phyloP scores from a whole-genome alignment of 2,888 invertebrate genomes.

The Cryptophagus acutangulus region DNA sequence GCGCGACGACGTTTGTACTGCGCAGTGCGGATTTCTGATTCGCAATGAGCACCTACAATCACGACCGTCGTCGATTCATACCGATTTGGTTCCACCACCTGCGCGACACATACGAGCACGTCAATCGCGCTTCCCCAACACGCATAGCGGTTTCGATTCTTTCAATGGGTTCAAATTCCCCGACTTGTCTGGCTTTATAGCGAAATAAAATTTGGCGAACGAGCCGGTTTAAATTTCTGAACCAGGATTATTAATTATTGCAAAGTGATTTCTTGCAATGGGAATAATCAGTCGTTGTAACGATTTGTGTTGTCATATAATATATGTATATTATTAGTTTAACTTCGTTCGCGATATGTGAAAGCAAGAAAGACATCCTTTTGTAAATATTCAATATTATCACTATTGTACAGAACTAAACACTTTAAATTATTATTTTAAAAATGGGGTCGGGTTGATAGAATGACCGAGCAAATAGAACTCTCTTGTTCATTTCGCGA shows the following conservation, averaged over 20 bases:
- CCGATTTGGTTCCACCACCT: conserved; percentile 43
- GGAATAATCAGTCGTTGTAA: too few relatives aligned
- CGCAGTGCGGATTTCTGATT: conserved; percentile 77
- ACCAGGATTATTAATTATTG: background rate
- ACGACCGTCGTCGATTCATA: conserved; percentile 24
- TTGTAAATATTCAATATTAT: too few relatives aligned
- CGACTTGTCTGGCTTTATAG: conserved; percentile 66
- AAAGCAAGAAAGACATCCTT: too few relatives aligned
- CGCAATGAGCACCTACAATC: conserved; percentile 47
- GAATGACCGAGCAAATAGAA: too few relatives aligned
- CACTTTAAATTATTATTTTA: too few relatives aligned
- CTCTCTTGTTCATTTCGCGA: too few relatives aligned
- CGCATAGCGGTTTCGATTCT: conserved; percentile 41
- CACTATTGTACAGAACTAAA: too few relatives aligned
- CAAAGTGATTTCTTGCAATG: too few relatives aligned
- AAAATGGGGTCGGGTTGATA: too few relatives aligned
- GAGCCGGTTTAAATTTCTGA: background rate
- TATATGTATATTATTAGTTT: too few relatives aligned
- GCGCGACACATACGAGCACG: conserved; percentile 29
- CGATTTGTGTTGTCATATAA: too few relatives aligned
- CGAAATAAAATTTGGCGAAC: conserved; percentile 23
- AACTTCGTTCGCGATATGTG: too few relatives aligned
- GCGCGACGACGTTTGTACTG: conserved; percentile 83
- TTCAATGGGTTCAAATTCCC: conserved; percentile 69
- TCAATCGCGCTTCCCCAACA: conserved; percentile 27